Percentiles rank a stretch among this genome's conserved stretches.
Conservation (phyloP, 1,140 invertebrate genomes). For the Anoplophora glabripennis region DNA sequence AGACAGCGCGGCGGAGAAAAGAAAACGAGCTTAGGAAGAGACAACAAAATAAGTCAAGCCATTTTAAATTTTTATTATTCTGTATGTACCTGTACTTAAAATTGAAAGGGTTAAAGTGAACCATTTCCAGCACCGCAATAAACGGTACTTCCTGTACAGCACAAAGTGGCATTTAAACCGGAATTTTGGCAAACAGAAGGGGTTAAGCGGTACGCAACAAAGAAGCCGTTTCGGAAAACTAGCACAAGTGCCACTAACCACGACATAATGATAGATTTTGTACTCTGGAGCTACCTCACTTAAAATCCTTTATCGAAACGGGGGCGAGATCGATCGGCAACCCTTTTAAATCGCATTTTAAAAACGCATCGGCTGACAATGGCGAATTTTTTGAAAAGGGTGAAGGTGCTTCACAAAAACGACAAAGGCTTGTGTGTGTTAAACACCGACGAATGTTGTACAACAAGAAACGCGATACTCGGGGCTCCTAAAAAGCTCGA, state of each 20-base stretch:
- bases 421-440: too few species aligned
- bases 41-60: too few species aligned
- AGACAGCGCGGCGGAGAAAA: too few species aligned
- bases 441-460: too few species aligned
- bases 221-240: constrained; percentile 7
- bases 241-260: constrained; percentile 11
- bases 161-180: background rate
- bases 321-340: constrained; percentile 4
- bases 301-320: constrained; percentile 10
- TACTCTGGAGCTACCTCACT: constrained; percentile 5
- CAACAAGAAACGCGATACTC: too few species aligned
- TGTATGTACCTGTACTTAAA: too few species aligned
- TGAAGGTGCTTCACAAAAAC: too few species aligned
- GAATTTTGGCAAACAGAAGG: constrained; percentile 14
- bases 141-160: too few species aligned
- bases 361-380: constrained; percentile 7
- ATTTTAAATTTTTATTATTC: too few species aligned
- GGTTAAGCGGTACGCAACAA: constrained; percentile 9
- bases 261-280: constrained; percentile 2
- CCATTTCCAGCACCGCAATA: too few species aligned
- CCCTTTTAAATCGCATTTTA: constrained; percentile 10
- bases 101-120: too few species aligned
- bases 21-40: too few species aligned
- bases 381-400: constrained; percentile 10
- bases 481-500: background rate